Evolutionary conservation across 2,888 invertebrate genomes (phyloP), one percentile per base, ranked within the genome.

Genomic region (Steinernema carpocapsae): DNA sequence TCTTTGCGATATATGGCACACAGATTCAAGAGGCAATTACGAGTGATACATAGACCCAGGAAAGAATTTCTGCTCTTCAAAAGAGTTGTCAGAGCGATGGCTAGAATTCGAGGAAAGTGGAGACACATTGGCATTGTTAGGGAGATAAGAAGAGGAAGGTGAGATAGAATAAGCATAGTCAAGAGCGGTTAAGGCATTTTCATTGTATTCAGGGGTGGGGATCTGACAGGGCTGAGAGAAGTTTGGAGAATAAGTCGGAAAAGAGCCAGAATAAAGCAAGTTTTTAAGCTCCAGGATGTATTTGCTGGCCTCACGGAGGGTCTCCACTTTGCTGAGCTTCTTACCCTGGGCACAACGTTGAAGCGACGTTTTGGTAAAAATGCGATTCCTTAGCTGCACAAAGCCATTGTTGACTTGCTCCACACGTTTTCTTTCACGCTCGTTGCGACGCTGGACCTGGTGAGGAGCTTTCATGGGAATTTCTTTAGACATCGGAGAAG

Each of bases 391-490:
- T 3, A 80, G 70, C n/a, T 64, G 59, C 48, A 73, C 78, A 74
- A 75, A 80, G 45, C 80, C 80, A 19, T 74, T 72, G 72, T 80
- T 80, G 37, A 80, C 71, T 4, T 52, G 52, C 43, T 80, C 71
- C n/a, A 80, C 81, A 17, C 81, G 74, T 48, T 74, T 78, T 12
- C 81, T 74, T 70, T 80, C 81, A 10, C 81, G 73, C 42, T 74
- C 81, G 70, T 80, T 80, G 29, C 81, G 71, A 10, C 83, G 73
- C 32, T 81, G 71, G 26, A 83, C 83, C 71, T 80, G 82, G 46
- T 80, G 48, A 48, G 48, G 48, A 14, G 48, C 48, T 48, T 48
- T 48, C n/a, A 19, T 17, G 19, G 48, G 48, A 48, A 48, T 48
- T 4, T 48, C 7, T 4, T 19, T 48, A 4, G 17, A 4, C 48